Conservation (phyloP, 2,888 invertebrate species). For the Ectropis crepuscularia region DNA sequence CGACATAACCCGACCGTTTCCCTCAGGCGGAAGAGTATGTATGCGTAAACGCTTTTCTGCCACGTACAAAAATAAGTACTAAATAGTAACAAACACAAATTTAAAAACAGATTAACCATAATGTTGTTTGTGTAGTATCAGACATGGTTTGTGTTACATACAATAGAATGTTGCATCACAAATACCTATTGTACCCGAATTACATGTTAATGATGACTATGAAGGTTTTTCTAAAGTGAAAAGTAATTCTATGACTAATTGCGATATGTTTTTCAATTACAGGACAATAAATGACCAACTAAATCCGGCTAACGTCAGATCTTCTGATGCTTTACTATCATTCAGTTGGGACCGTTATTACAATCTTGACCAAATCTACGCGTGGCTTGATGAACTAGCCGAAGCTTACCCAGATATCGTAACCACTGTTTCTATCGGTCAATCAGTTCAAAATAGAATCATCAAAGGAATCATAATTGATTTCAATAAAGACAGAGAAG, state of each 20-base stretch:
- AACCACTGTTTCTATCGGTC: conserved; percentile 81
- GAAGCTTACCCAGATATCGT: conserved; percentile 77
- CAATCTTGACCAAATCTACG: conserved; percentile 83
- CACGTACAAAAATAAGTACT: no score
- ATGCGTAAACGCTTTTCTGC: no score
- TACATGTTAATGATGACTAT: not conserved
- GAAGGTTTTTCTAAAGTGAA: not conserved
- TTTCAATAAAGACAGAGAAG: conserved; percentile 66
- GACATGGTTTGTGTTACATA: no score
- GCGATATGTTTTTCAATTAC: conserved; percentile 36
- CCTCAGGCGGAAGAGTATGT: no score
- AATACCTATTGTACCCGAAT: not conserved
- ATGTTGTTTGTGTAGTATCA: no score
- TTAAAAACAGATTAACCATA: no score
- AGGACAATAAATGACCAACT: conserved; percentile 81
- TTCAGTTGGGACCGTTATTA: conserved; percentile 86
- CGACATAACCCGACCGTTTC: no score
- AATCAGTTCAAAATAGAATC: conserved; percentile 85
- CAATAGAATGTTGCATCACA: no score
- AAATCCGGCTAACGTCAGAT: conserved; percentile 49
- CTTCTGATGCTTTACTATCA: conserved; percentile 58
- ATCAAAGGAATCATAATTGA: conserved; percentile 83
- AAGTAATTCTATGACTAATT: not conserved
- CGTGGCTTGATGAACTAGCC: conserved; percentile 84
- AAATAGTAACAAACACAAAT: no score